Evolutionary conservation across 2,888 invertebrate genomes (phyloP).

Genomic region (Antheraea yamamai): DNA sequence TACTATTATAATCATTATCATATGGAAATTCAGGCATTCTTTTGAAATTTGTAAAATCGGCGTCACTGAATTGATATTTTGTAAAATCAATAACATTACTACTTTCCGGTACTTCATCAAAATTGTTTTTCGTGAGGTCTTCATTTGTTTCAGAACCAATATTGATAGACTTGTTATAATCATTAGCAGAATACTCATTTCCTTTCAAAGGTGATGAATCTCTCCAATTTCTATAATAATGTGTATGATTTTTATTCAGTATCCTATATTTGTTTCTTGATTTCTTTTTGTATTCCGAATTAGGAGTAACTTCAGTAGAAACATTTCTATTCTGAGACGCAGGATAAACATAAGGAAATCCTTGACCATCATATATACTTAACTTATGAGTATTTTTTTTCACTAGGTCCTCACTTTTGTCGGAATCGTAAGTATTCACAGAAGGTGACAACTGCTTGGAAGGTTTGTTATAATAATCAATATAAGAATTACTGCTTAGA

Average conservation of each 20-base stretch:
- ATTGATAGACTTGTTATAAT: constrained; percentile 61
- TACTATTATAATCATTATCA: constrained; percentile 49
- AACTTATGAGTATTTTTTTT: constrained; percentile 43
- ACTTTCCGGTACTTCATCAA: constrained; percentile 64
- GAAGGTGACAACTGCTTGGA: constrained; percentile 37
- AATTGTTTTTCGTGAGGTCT: constrained; percentile 49
- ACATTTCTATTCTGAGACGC: constrained; percentile 41
- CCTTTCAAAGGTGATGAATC: constrained; percentile 52
- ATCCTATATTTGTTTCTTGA: constrained; percentile 55
- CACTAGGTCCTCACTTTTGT: constrained; percentile 41
- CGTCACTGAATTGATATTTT: constrained; percentile 56
- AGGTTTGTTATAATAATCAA: constrained; percentile 43
- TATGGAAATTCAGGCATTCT: constrained; percentile 56
- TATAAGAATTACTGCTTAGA: constrained; percentile 39
- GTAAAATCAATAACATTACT: constrained; percentile 59
- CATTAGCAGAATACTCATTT: constrained; percentile 66
- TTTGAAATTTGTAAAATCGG: constrained; percentile 56
- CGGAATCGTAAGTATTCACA: constrained; percentile 40
- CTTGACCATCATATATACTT: constrained; percentile 39
- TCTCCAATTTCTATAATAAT: constrained; percentile 53
- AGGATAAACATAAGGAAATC: constrained; percentile 40
- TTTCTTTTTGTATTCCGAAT: constrained; percentile 58
- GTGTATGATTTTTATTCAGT: constrained; percentile 41
- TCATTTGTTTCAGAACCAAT: constrained; percentile 55
- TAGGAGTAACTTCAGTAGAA: constrained; percentile 39